Evolutionary conservation across 2,888 invertebrate genomes (phyloP).

Genomic region (Imbricaverruca yamaguchii): DNA sequence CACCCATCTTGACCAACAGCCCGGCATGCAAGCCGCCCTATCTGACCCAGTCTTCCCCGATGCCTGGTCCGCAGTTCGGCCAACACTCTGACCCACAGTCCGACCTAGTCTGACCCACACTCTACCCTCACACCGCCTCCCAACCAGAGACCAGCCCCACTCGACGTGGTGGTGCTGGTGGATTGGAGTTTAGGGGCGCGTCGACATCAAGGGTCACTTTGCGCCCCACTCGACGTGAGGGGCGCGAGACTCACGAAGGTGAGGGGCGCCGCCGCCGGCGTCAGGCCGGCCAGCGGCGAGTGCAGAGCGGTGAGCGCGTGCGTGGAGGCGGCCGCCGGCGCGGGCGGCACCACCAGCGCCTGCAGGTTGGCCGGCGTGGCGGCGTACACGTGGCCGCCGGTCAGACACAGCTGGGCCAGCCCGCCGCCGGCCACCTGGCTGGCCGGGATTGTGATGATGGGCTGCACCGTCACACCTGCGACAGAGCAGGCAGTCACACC

Average conservation of each 20-base stretch:
- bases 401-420: constrained; percentile 56
- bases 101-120: too few species aligned
- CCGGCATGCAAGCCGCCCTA: too few species aligned
- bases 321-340: constrained; percentile 2
- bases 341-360: constrained; percentile 16
- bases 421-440: constrained; percentile 40
- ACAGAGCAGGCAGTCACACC: constrained; percentile 23
- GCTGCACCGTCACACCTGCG: constrained; percentile 86
- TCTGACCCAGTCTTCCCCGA: too few species aligned
- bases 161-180: too few species aligned
- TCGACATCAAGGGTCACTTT: too few species aligned
- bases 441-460: constrained; percentile 89
- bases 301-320: constrained; percentile 27
- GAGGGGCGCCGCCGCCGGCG: constrained; percentile 29
- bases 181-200: too few species aligned
- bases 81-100: too few species aligned
- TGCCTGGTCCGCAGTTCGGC: too few species aligned
- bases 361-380: constrained; percentile 64
- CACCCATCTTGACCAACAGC: too few species aligned
- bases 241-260: constrained; percentile 25
- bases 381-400: constrained; percentile 77
- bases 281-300: constrained; percentile 22
- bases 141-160: too few species aligned
- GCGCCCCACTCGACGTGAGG: too few species aligned
- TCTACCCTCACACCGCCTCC: too few species aligned